These are phyloP conservation scores for Schizotus pectinicornis DNA, from an alignment of 2,888 invertebrate species.

Conservation along the genomic window DNA sequence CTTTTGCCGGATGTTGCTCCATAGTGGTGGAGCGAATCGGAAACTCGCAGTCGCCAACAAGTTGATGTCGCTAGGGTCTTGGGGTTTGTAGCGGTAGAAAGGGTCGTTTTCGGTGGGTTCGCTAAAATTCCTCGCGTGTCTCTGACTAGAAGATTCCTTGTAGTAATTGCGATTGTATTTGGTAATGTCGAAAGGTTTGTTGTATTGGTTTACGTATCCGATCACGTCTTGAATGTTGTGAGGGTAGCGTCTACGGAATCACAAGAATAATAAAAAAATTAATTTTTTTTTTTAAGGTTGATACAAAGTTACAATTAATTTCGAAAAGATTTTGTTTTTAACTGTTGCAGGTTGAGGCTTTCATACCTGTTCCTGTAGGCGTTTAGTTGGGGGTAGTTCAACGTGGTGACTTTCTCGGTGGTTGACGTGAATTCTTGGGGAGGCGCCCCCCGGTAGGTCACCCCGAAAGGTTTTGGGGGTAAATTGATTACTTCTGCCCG, in stretches of 20 bases:
- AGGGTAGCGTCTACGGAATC: too few species aligned
- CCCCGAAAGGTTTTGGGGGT: constrained; percentile 44
- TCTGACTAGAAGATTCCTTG: constrained; percentile 7
- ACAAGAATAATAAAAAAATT: too few species aligned
- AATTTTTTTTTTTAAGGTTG: too few species aligned
- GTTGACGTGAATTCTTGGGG: constrained; percentile 44
- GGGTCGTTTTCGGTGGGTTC: constrained; percentile 61
- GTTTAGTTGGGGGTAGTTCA: constrained; percentile 38
- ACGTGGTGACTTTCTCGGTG: constrained; percentile 35
- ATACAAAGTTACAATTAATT: too few species aligned
- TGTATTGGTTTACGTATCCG: constrained; percentile 35
- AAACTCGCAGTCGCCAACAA: constrained; percentile 67
- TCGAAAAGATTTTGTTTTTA: too few species aligned
- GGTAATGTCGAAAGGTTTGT: neutral
- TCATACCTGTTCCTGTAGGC: constrained; percentile 37
- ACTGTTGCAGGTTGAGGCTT: constrained; percentile 50
- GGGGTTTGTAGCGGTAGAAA: constrained; percentile 73
- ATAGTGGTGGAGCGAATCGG: constrained; percentile 55
- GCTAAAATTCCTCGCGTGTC: neutral
- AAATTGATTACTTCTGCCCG: constrained; percentile 9
- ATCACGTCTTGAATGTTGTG: constrained; percentile 50
- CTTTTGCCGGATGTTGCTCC: constrained; percentile 33
- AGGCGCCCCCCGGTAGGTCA: constrained; percentile 41
- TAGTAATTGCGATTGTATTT: constrained; percentile 1
- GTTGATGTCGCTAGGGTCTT: constrained; percentile 76